Conservation (phyloP, 2,113 vertebrate genomes). For the Larimichthys polyactis region DNA sequence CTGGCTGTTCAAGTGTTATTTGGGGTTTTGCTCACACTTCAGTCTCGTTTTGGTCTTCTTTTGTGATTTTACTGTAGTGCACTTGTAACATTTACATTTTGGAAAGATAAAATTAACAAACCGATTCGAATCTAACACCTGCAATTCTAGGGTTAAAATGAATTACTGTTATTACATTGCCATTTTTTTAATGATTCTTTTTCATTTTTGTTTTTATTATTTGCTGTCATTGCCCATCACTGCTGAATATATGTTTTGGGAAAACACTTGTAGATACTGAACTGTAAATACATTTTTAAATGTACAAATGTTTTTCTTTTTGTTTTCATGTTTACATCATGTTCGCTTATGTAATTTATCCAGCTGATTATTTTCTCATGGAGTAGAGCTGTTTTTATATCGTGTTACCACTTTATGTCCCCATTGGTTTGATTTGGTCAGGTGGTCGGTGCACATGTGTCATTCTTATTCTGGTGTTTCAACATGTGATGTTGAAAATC, state of each 20-base stretch:
- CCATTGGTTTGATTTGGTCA: slow-evolving; percentile 52
- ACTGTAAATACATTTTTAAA: slow-evolving; percentile 74
- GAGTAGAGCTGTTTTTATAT: slow-evolving; percentile 62
- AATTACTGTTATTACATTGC: not conserved
- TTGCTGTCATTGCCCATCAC: slow-evolving; percentile 28
- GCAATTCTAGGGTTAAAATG: slow-evolving; percentile 13
- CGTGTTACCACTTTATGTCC: slow-evolving; percentile 62
- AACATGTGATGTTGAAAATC: slow-evolving; percentile 48
- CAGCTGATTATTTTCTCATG: slow-evolving; percentile 53
- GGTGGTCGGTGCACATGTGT: slow-evolving; percentile 48
- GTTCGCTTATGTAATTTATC: slow-evolving; percentile 41
- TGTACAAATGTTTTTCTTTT: slow-evolving; percentile 64
- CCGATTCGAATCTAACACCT: not conserved
- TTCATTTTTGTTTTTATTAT: not conserved
- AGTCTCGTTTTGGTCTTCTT: slow-evolving; percentile 17
- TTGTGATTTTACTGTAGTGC: slow-evolving; percentile 43
- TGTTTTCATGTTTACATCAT: slow-evolving; percentile 63
- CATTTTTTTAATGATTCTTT: not conserved
- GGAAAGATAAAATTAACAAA: not conserved
- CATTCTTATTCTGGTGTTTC: slow-evolving; percentile 38
- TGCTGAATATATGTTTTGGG: slow-evolving; percentile 34
- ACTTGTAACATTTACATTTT: slow-evolving; percentile 18
- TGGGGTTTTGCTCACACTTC: slow-evolving; percentile 20
- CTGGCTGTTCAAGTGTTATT: slow-evolving; percentile 27
- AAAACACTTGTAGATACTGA: slow-evolving; percentile 70